Base-by-base conservation (phyloP, 2,888 invertebrate genomes). In the Hemicrepidius hirtus region DNA sequence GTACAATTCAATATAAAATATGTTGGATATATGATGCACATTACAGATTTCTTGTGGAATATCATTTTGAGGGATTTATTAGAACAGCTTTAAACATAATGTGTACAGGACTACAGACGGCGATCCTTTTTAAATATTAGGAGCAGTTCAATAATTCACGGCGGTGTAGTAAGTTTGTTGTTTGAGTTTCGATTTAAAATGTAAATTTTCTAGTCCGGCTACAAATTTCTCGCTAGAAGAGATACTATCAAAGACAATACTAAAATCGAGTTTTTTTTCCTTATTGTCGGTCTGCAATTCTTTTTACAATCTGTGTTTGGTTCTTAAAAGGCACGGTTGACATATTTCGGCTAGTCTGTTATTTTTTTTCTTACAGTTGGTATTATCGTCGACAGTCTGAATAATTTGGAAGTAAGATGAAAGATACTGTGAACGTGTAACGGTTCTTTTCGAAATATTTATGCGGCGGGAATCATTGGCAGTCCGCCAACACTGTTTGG, bases 381-480 rank as follows among this genome's bases (percentile, higher is more conserved):
- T 4, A n/a, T 18, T 24, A 12, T 28, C 18, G 2, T n/a, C 12
- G 2, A 10, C 28, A 13, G 20, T 10, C 24, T 68, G 46, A 40
- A 68, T 68, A 50, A 71, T 50, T 67, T 46, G 13, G 28, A 41
- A 28, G 55, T 60, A 62, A 53, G 37, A 66, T 28, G 66, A 50
- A 60, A 46, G 80, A 82, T 81, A 80, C 78, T 79, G 80, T 35
- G 20, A 69, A 78, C 78, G 78, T 78, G 75, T 71, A 72, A 66
- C 75, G 74, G 71, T 76, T 77, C 76, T 75, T 64, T 64, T 64
- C 44, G 76, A 76, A 73, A 73, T 76, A 75, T 76, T 76, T 75
- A 77, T 79, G 78, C 77, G 78, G 76, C 55, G 70, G 75, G 77
- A 73, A 75, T 76, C 76, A 77, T 75, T 79, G 79, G 79, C 77